Evolutionary conservation across 2,888 invertebrate genomes (phyloP).

Genomic region (Opisthograptis luteolata): DNA sequence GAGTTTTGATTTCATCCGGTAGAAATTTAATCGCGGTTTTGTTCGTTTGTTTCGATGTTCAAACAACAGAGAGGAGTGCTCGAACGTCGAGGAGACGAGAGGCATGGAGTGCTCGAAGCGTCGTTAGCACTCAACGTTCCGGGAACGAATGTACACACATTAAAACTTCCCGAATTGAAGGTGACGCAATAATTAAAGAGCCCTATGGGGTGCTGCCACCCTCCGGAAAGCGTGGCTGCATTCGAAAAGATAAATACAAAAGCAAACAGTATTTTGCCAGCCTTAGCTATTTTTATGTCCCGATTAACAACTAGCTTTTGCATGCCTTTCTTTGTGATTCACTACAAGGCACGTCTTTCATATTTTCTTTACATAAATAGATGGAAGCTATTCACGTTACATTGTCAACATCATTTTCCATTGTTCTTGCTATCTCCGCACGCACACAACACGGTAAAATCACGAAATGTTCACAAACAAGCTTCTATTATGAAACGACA

Average conservation of each 20-base stretch:
- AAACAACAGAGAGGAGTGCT: conserved; percentile 72
- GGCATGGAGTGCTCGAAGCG: conserved; percentile 65
- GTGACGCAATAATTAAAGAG: conserved; percentile 71
- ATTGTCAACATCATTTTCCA: conserved; percentile 56
- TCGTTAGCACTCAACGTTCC: conserved; percentile 63
- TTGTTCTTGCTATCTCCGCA: conserved; percentile 57
- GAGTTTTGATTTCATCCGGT: conserved; percentile 45
- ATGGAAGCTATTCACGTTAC: conserved; percentile 51
- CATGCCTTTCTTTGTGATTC: conserved; percentile 43
- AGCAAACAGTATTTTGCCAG: conserved; percentile 19
- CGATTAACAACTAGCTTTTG: conserved; percentile 4
- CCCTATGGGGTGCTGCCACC: conserved; percentile 51
- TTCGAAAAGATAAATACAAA: conserved; percentile 45
- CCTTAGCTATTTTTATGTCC: conserved; percentile 23
- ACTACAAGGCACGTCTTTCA: conserved; percentile 10
- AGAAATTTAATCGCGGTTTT: conserved; percentile 63
- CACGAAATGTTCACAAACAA: conserved; percentile 58
- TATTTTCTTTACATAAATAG: conserved; percentile 19
- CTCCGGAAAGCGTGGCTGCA: conserved; percentile 44
- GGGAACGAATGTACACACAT: conserved; percentile 76
- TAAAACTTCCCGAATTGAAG: conserved; percentile 76
- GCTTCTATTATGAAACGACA: conserved; percentile 62
- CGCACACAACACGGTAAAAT: conserved; percentile 40
- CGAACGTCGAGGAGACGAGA: conserved; percentile 64
- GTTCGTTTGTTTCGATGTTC: conserved; percentile 71